phyloP scores from a whole-genome alignment of 2,113 vertebrate genomes.

The Calypte anna region DNA sequence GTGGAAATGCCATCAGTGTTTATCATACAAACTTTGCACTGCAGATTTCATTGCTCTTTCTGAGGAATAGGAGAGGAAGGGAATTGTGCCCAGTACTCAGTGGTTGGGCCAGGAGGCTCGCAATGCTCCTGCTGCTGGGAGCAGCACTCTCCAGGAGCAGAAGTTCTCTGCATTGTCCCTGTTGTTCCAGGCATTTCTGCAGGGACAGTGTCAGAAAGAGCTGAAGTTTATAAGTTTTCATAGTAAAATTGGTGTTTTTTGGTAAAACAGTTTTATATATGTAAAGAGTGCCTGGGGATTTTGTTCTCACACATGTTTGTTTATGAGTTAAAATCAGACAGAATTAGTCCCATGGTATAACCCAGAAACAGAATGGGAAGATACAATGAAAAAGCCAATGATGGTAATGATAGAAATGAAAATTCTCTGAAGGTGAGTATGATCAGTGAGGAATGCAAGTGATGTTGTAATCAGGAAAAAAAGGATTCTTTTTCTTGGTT shows the following conservation, averaged over 20 bases:
- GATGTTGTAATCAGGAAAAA: not conserved
- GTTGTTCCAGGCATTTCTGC: not conserved
- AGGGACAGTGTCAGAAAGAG: conserved; percentile 1
- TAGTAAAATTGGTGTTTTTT: conserved; percentile 25
- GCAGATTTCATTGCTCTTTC: not conserved
- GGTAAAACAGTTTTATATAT: conserved; percentile 5
- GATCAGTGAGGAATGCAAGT: not conserved
- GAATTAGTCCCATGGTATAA: conserved; percentile 6
- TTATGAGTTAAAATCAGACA: conserved; percentile 43
- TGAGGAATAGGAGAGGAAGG: not conserved
- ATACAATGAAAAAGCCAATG: not conserved
- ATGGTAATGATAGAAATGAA: conserved; percentile 26
- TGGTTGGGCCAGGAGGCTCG: not conserved
- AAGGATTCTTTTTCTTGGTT: not conserved
- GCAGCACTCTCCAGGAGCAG: not conserved
- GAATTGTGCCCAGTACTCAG: not conserved
- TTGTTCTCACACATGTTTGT: conserved; percentile 27
- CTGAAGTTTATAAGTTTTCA: conserved; percentile 1
- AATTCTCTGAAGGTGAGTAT: not conserved
- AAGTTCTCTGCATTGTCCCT: not conserved
- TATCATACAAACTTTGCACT: conserved; percentile 36
- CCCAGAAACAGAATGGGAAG: conserved; percentile 9
- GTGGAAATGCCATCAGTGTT: conserved; percentile 42
- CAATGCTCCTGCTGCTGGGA: not conserved
- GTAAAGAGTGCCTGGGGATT: conserved; percentile 20